phyloP scores from a whole-genome alignment of 2,797 vertebrate species.

The Columba guinea region DNA sequence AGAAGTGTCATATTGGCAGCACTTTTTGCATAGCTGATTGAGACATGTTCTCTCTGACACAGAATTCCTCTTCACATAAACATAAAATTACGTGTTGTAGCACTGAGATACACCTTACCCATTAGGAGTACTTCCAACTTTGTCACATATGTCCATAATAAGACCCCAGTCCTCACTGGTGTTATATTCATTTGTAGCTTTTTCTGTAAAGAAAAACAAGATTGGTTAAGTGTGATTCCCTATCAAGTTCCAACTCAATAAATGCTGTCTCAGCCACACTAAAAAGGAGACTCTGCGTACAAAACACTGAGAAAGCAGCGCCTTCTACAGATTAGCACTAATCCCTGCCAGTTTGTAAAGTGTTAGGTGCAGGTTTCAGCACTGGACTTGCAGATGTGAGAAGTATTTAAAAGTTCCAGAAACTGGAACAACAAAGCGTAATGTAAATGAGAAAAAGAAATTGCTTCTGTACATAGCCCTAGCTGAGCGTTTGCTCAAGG shows the following conservation, averaged over 20 bases:
- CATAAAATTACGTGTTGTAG: neutral
- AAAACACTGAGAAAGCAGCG: neutral
- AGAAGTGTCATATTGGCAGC: neutral
- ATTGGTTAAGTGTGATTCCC: neutral
- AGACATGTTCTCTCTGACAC: neutral
- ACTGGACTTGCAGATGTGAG: neutral
- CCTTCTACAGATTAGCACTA: neutral
- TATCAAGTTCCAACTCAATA: neutral
- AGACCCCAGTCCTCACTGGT: slow-evolving; percentile 94
- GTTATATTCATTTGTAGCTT: slow-evolving; percentile 94
- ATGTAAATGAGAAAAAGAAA: neutral
- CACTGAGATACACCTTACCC: slow-evolving; percentile 79
- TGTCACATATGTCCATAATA: slow-evolving; percentile 98
- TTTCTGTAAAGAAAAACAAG: slow-evolving; percentile 80
- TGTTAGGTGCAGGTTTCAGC: neutral
- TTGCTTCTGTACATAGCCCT: neutral
- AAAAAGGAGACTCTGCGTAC: neutral
- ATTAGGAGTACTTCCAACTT: slow-evolving; percentile 89
- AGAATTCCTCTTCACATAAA: neutral
- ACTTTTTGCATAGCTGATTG: neutral
- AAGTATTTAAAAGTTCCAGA: neutral
- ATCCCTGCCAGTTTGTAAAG: neutral
- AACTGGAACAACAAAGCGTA: neutral
- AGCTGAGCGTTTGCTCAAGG: neutral
- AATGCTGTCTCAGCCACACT: neutral